A percentile compares a stretch with the other conserved stretches of the same genome.
Evolutionary conservation across 92 coral and sea anemone genomes (phyloP).

Genomic region (Phymanthus crucifer): DNA sequence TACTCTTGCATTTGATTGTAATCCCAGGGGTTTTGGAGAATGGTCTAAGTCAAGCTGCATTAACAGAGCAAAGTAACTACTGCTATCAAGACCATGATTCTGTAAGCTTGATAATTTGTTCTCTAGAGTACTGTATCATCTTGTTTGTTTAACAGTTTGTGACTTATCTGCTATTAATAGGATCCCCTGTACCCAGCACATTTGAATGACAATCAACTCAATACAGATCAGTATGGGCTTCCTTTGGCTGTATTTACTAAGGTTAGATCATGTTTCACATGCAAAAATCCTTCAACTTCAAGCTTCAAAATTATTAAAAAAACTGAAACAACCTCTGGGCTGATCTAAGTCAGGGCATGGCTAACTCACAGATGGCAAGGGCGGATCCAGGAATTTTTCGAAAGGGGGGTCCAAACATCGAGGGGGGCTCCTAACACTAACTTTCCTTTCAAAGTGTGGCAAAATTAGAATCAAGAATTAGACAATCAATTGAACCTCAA

Average conservation of each 20-base stretch:
- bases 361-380: too few relatives aligned
- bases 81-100: constrained; percentile 34
- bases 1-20: background rate
- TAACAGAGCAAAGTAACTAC: constrained; percentile 39
- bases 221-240: constrained; percentile 55
- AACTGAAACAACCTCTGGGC: too few relatives aligned
- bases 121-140: too few relatives aligned
- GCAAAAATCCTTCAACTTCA: too few relatives aligned
- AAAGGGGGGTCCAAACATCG: too few relatives aligned
- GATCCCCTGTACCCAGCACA: constrained; percentile 45
- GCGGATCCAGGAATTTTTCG: too few relatives aligned
- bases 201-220: constrained; percentile 33
- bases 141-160: background rate
- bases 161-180: constrained; percentile 13
- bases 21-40: constrained; percentile 54
- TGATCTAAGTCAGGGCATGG: too few relatives aligned
- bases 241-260: constrained; percentile 77
- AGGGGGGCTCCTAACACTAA: too few relatives aligned
- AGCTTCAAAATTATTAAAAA: too few relatives aligned
- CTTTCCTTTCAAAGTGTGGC: too few relatives aligned
- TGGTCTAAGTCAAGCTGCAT: constrained; percentile 63
- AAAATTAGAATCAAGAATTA: too few relatives aligned
- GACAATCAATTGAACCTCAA: too few relatives aligned
- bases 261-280: constrained; percentile 35
- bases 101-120: constrained; percentile 15